Base-by-base conservation (phyloP, 2,113 vertebrate genomes). In the Sclerurus mexicanus region DNA sequence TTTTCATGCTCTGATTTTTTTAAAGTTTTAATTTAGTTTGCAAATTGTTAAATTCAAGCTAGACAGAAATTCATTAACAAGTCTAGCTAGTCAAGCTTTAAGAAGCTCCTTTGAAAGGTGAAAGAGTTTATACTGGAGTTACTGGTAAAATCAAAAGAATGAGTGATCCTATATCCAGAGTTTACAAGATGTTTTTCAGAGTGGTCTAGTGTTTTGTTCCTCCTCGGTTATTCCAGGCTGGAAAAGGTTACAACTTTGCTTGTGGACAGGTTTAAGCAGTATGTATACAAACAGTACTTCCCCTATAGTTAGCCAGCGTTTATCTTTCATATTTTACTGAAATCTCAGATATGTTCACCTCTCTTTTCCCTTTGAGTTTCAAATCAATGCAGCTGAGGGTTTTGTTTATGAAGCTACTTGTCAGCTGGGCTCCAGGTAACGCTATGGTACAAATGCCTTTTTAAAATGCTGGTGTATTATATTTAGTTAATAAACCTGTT, bases 401-500 rank as follows among this genome's bases (percentile, higher is more conserved):
- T 88, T 93, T 81, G 25, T 88, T 93, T 87, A 86, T 87, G 76
- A 92, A 85, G 49, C 44, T 85, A 27, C 73, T 90, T 66, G 68
- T 93, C 80, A 90, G 83, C 67, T 25, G 31, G n/a, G 25, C 73
- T 92, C 52, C 28, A 88, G 79, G 84, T 81, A 90, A 78, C 8
- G 8, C 33, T 81, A 50, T 64, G 47, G 8, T 31, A 63, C 31
- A 84, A 92, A 84, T 75, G 40, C 10, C 52, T 90, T 81, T 77
- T 86, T 39, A 89, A 94, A 95, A 89, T 92, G 93, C 85, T 75
- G 24, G 64, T 67, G 52, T 27, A 47, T 42, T 89, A 52, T 75
- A 72, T 88, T 89, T 90, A 74, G 76, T 90, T 96, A 93, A 93
- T 93, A 94, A 92, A 94, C 68, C 53, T 92, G 60, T 92, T 95